These are phyloP conservation scores for Zaprionus nigranus DNA, from an alignment of 1,140 invertebrate species.

Conservation along the genomic window DNA sequence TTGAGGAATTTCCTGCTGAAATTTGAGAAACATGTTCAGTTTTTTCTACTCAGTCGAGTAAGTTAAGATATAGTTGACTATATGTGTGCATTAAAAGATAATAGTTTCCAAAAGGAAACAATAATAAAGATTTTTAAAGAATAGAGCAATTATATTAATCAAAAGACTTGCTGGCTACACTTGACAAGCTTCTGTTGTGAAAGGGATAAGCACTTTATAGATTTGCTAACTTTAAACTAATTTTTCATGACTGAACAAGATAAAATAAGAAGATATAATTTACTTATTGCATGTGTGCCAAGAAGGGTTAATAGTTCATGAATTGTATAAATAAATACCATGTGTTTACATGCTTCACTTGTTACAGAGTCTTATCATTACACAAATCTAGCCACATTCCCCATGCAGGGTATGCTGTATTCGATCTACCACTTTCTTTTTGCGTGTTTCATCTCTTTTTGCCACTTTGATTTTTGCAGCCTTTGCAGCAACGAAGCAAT, in stretches of 20 bases:
- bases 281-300: too few relatives aligned
- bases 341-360: not conserved
- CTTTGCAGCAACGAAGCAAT: slow-evolving; percentile 23
- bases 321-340: too few relatives aligned
- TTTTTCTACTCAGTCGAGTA: not conserved
- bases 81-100: not conserved
- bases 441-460: slow-evolving; percentile 2
- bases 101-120: not conserved
- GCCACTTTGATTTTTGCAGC: slow-evolving; percentile 27
- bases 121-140: not conserved
- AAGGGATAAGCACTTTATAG: not conserved
- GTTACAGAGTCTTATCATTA: too few relatives aligned
- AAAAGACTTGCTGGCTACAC: too few relatives aligned
- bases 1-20: not conserved
- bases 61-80: not conserved
- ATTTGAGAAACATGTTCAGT: not conserved
- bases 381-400: not conserved
- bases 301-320: too few relatives aligned
- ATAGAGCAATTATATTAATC: not conserved
- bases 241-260: too few relatives aligned
- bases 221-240: too few relatives aligned
- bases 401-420: slow-evolving; percentile 4
- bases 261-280: too few relatives aligned
- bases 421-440: not conserved
- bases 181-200: too few relatives aligned